These are phyloP conservation scores for Felis chaus DNA, from an alignment of 2,113 vertebrate species.

Conservation along the genomic window DNA sequence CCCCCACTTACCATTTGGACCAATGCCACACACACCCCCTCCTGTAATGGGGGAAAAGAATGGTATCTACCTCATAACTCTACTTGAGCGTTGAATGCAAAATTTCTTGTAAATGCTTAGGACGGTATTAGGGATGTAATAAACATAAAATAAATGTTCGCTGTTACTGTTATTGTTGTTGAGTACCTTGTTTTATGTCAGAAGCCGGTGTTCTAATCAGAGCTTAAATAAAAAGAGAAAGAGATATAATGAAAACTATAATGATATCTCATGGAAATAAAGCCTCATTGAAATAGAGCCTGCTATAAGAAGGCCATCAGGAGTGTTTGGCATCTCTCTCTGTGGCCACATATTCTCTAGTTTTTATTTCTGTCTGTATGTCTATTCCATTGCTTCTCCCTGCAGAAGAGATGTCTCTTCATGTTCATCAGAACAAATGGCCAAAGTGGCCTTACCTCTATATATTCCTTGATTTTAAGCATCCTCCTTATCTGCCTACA, in stretches of 20 bases:
- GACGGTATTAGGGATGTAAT: neutral
- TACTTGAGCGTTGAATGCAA: neutral
- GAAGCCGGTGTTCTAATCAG: neutral
- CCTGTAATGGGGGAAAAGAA: neutral
- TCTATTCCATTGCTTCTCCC: neutral
- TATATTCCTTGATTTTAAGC: neutral
- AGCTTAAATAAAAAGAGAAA: neutral
- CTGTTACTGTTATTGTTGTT: neutral
- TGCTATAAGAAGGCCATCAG: neutral
- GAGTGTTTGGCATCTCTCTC: neutral
- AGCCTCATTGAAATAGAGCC: neutral
- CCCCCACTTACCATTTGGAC: neutral
- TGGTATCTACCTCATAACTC: neutral
- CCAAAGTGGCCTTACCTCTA: neutral
- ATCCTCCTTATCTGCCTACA: neutral
- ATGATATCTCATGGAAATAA: neutral
- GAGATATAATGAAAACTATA: neutral
- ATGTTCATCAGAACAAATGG: neutral
- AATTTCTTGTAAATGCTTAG: neutral
- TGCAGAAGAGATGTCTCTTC: neutral
- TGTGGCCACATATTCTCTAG: neutral
- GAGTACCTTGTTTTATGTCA: neutral
- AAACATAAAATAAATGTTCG: neutral
- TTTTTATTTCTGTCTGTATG: neutral
- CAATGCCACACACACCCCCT: neutral